phyloP scores from a whole-genome alignment of 1,140 invertebrate genomes.

The Anastrepha obliqua region DNA sequence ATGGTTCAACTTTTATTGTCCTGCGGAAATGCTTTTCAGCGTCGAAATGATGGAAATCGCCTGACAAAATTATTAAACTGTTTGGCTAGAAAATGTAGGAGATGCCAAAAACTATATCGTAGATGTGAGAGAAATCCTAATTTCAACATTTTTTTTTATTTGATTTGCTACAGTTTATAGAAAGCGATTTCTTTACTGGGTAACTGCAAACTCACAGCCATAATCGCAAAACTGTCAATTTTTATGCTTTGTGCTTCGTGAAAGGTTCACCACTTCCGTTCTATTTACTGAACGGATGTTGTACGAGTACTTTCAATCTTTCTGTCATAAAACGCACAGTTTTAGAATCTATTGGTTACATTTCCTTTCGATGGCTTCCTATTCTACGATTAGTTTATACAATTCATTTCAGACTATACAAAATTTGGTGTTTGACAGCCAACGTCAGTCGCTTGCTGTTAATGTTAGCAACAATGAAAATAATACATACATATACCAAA shows the following conservation, averaged over 20 bases:
- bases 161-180: no score
- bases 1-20: no score
- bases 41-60: no score
- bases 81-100: no score
- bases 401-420: background rate
- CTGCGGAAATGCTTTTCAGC: no score
- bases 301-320: background rate
- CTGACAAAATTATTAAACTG: no score
- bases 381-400: background rate
- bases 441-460: background rate
- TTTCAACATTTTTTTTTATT: no score
- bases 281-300: background rate
- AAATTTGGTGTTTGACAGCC: background rate
- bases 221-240: background rate
- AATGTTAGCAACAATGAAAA: background rate
- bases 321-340: conserved; percentile 9
- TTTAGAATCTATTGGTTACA: conserved; percentile 3
- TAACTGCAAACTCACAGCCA: background rate
- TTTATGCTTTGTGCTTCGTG: background rate
- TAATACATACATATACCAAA: no score
- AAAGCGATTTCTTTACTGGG: background rate
- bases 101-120: no score
- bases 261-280: background rate
- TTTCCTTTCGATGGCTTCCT: background rate
- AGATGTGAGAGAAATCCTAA: no score